These are phyloP conservation scores for Bhutanitis thaidina DNA, from an alignment of 2,888 invertebrate genomes.

Conservation along the genomic window DNA sequence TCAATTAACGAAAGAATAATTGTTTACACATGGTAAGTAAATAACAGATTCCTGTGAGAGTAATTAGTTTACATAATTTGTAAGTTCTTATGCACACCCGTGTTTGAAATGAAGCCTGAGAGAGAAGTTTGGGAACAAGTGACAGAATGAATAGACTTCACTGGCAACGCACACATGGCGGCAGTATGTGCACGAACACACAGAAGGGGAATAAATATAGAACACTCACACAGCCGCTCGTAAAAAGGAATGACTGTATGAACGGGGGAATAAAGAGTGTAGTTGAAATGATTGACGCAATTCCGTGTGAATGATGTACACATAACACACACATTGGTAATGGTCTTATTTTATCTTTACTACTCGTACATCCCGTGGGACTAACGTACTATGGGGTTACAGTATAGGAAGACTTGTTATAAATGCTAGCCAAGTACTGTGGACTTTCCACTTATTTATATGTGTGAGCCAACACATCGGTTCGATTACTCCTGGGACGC, in stretches of 20 bases:
- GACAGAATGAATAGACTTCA: slow-evolving; percentile 64
- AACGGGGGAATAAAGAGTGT: slow-evolving; percentile 58
- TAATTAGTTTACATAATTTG: slow-evolving; percentile 11
- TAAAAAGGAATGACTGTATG: slow-evolving; percentile 56
- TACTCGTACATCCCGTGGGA: slow-evolving; percentile 71
- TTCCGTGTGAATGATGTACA: slow-evolving; percentile 44
- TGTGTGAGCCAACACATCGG: slow-evolving; percentile 30
- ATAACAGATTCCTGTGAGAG: slow-evolving; percentile 3
- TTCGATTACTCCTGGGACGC: slow-evolving; percentile 44
- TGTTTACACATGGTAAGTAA: slow-evolving; percentile 13
- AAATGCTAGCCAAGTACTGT: slow-evolving; percentile 58
- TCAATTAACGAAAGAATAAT: slow-evolving; percentile 22
- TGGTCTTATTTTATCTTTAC: slow-evolving; percentile 69
- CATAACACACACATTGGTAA: slow-evolving; percentile 51
- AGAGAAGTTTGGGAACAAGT: slow-evolving; percentile 56
- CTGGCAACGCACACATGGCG: slow-evolving; percentile 73
- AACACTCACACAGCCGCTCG: slow-evolving; percentile 50
- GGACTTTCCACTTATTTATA: slow-evolving; percentile 44
- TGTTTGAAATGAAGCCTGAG: slow-evolving; percentile 10
- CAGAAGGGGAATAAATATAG: slow-evolving; percentile 63
- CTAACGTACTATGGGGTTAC: slow-evolving; percentile 56
- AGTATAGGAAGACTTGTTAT: slow-evolving; percentile 59
- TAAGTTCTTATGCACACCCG: neutral
- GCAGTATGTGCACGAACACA: slow-evolving; percentile 59
- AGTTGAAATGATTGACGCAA: slow-evolving; percentile 70